Conservation (phyloP, 1,140 invertebrate genomes). For the Neelides sp. region DNA sequence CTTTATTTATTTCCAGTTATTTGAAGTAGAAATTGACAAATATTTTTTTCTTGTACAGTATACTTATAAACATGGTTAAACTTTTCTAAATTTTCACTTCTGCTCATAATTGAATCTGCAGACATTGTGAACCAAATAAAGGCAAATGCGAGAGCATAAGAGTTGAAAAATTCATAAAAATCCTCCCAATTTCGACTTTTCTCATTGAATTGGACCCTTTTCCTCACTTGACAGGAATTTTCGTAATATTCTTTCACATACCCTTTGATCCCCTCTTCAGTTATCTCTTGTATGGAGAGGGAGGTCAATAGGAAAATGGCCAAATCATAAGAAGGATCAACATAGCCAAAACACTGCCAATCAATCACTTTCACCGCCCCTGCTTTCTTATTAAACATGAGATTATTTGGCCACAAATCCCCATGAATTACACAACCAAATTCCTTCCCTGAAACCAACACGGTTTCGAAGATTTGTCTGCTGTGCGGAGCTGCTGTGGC, state of each 20-base stretch:
- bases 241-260: not conserved
- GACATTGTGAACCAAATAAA: not conserved
- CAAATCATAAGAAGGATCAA: conserved; percentile 13
- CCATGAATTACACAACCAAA: conserved; percentile 12
- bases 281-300: conserved; percentile 5
- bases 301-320: conserved; percentile 5
- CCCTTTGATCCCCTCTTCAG: not conserved
- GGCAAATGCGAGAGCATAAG: conserved; percentile 3
- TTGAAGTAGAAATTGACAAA: not conserved
- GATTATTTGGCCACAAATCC: conserved; percentile 22
- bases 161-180: conserved; percentile 11
- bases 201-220: not conserved
- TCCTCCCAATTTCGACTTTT: not conserved
- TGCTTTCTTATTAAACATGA: not conserved
- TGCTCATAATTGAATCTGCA: not conserved
- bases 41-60: not conserved
- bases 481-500: too few relatives aligned
- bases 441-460: not conserved
- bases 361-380: conserved; percentile 16
- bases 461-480: not conserved
- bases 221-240: too few relatives aligned
- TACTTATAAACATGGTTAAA: not conserved
- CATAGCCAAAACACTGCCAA: conserved; percentile 19
- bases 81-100: not conserved
- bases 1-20: not conserved